Base-by-base conservation (phyloP, 2,113 vertebrate genomes). In the Colius striatus region DNA sequence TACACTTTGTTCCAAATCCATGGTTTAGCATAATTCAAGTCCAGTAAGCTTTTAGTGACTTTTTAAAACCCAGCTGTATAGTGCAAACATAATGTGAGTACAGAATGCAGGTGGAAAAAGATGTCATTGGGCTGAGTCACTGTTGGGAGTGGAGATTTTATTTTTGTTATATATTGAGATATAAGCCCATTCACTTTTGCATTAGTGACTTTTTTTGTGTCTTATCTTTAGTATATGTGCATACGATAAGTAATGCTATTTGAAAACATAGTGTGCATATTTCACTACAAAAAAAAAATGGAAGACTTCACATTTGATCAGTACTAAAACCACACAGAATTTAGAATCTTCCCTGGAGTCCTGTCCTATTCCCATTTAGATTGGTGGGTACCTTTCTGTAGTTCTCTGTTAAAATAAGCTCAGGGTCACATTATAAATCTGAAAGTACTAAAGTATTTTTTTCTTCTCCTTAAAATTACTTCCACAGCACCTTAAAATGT, bases 301-400 rank as follows among this genome's bases (percentile, higher is more conserved):
- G 23, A 65, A 79, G 38, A n/a, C 27, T 85, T 84, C 36, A 53
- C 15, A 26, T 68, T 53, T 57, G 20, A 89, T 79, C 50, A 68
- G 9, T 47, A 43, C 30, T 29, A 36, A 36, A 58, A 62, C 8
- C 25, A 51, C 1, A 9, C 1, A 87, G 26, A 73, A 88, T 81
- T 89, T 83, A 60, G 84, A 81, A 47, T 61, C 43, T 81, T 92
- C 93, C 87, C 89, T 62, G 20, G 65, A 10, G 74, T 78, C 48
- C 65, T 94, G 92, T 89, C 90, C 87, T 94, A 72, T 84, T 92
- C 90, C 27, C 58, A 45, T 81, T 94, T 84, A 94, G 54, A 76
- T 16, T 84, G 78, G 38, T 0, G 34, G 30, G 34, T 70, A 36
- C 73, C 32, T 86, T 86, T 43, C 22, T 68, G 9, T 84, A 85